These are phyloP conservation scores for Eucidaris tribuloides DNA, from an alignment of 35 echinoderm and acorn worm genomes.

Conservation along the genomic window DNA sequence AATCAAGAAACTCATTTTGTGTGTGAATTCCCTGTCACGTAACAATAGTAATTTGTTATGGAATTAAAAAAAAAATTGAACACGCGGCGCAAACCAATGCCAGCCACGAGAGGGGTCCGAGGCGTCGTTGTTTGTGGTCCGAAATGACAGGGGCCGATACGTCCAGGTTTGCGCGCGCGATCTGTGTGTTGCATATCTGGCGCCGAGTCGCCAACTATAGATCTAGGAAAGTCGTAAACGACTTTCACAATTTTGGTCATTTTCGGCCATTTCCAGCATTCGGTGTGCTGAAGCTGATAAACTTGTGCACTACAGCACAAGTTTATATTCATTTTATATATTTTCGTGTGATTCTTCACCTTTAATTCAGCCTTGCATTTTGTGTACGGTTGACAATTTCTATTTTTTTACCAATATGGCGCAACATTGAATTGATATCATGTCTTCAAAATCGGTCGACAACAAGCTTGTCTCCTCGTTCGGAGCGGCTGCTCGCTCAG, in stretches of 20 bases:
- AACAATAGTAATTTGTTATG: no score
- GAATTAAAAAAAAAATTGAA: no score
- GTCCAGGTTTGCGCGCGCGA: no score
- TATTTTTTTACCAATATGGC: conserved; percentile 69
- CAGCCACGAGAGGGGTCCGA: no score
- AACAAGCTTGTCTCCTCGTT: conserved; percentile 49
- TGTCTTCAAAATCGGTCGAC: conserved; percentile 44
- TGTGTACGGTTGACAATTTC: conserved; percentile 21
- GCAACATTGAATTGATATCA: conserved; percentile 58
- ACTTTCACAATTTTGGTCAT: neutral
- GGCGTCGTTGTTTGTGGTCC: no score
- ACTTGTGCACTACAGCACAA: conserved; percentile 86
- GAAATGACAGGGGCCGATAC: no score
- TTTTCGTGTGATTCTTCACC: conserved; percentile 21
- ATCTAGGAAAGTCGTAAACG: conserved; percentile 6
- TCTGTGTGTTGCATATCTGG: no score
- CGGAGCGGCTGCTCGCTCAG: conserved; percentile 51
- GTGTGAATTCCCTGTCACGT: no score
- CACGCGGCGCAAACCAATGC: no score
- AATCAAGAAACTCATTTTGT: no score
- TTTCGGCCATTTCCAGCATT: conserved; percentile 3
- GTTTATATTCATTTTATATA: conserved; percentile 30
- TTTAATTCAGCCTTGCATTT: conserved; percentile 31
- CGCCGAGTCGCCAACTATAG: neutral
- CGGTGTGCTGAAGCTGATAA: neutral